phyloP scores from a whole-genome alignment of 2,888 invertebrate species.

The Acanthosepion pharaonis region DNA sequence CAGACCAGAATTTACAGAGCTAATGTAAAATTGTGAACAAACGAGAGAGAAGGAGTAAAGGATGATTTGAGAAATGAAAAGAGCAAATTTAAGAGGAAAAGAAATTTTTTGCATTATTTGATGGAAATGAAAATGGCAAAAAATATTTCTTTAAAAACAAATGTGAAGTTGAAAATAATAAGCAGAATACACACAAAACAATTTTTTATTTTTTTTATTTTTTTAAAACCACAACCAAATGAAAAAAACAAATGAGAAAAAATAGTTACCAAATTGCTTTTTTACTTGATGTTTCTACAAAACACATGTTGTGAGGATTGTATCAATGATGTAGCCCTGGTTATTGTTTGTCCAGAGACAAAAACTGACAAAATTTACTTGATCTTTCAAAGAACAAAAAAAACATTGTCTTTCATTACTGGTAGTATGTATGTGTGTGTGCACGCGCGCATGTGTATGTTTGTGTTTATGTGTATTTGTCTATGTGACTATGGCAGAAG shows the following conservation, averaged over 20 bases:
- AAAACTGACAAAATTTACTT: neutral
- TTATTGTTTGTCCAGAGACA: neutral
- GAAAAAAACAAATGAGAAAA: neutral
- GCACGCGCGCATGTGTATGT: neutral
- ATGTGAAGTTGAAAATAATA: neutral
- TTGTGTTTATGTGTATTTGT: neutral
- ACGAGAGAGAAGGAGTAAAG: neutral
- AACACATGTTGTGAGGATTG: neutral
- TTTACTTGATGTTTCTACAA: slow-evolving; percentile 33
- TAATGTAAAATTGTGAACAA: neutral
- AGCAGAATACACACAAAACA: neutral
- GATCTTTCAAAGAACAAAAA: neutral
- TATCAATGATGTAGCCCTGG: neutral
- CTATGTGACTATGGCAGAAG: neutral
- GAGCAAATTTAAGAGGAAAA: neutral
- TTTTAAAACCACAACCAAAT: neutral
- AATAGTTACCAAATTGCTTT: neutral
- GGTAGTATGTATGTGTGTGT: neutral
- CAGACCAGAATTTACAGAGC: neutral
- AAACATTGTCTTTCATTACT: slow-evolving; percentile 33
- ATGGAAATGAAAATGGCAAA: neutral
- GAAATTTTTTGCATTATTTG: neutral
- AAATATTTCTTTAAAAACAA: neutral
- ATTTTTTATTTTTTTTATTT: slow-evolving; percentile 23
- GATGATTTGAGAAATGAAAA: neutral